These are phyloP conservation scores for Neuroterus valhalla DNA, from an alignment of 1,140 invertebrate species.

Conservation along the genomic window DNA sequence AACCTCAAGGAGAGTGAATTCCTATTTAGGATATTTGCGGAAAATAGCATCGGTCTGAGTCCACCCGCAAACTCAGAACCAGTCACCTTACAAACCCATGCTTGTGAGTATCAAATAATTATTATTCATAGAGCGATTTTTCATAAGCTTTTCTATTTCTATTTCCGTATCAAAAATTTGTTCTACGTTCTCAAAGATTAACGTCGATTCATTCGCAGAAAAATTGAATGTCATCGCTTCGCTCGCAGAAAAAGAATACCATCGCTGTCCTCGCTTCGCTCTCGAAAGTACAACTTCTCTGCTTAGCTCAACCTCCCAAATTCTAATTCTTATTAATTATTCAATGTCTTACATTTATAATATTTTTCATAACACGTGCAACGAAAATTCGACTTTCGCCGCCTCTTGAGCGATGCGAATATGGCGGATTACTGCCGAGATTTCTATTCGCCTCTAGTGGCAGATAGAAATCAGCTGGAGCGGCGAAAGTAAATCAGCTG, in stretches of 20 bases:
- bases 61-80: constrained; percentile 85
- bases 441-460: too few species aligned
- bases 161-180: constrained; percentile 15
- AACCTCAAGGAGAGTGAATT: constrained; percentile 94
- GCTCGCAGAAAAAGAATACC: constrained; percentile 23
- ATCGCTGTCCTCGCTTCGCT: constrained; percentile 21
- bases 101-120: constrained; percentile 82
- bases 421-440: too few species aligned
- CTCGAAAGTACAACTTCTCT: constrained; percentile 20
- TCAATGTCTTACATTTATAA: too few species aligned
- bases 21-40: constrained; percentile 92
- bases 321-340: too few species aligned
- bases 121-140: not conserved
- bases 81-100: constrained; percentile 93
- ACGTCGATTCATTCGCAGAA: constrained; percentile 20
- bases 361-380: too few species aligned
- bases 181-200: not conserved
- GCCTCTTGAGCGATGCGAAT: too few species aligned
- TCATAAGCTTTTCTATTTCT: constrained; percentile 21
- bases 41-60: constrained; percentile 91
- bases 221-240: constrained; percentile 19
- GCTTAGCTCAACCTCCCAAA: not conserved
- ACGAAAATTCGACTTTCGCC: too few species aligned
- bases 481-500: too few species aligned
- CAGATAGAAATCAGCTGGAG: too few species aligned